Evolutionary conservation across 2,797 vertebrate genomes (phyloP), one percentile per base, ranked within the genome.

Genomic region (Lithobates sylvaticus): DNA sequence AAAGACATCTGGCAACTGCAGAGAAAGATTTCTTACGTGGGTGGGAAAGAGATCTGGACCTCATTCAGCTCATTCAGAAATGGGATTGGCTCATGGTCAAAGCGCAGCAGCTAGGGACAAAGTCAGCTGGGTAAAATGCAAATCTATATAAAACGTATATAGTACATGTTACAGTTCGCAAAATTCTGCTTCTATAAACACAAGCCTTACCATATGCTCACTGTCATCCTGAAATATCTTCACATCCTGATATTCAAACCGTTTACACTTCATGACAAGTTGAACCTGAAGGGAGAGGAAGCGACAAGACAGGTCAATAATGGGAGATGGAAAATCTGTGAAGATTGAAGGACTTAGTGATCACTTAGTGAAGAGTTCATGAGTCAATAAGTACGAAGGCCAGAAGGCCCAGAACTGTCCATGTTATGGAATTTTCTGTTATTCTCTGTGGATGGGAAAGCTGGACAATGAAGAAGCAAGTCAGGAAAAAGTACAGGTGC

Each of bases 21-120:
- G 34, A n/a, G 18, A 15, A 42, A 42, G 0, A 26, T 23, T 15
- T 36, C 80, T 87, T 84, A 97, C 96, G 95, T 96, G 23, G 96
- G 96, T 69, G 95, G 96, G 88, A 96, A 97, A 27, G 0, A 88
- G 84, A 97, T 96, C 47, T 93, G 93, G 87, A 96, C 93, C 90
- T 97, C 96, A 16, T 88, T 89, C 1, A 96, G 83, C 21, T 93
- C 90, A 65, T 94, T 93, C 3, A 93, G 87, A 90, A 96, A 96
- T 5, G 90, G 93, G 5, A 87, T 23, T 0, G 91, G 90, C 90
- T 97, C 96, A 89, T 94, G 94, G 90, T 97, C 96, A n/a, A 94
- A 97, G 77, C 94, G 92, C 78, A 95, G 89, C 76, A 97, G 93
- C 96, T 97, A 89, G 27, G 34, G 27, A 42, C 39, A 71, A 54